Evolutionary conservation across 53 echinoderm and acorn worm genomes (phyloP), one percentile per base, ranked within the genome.

Genomic region (Hippasteria phrygiana): DNA sequence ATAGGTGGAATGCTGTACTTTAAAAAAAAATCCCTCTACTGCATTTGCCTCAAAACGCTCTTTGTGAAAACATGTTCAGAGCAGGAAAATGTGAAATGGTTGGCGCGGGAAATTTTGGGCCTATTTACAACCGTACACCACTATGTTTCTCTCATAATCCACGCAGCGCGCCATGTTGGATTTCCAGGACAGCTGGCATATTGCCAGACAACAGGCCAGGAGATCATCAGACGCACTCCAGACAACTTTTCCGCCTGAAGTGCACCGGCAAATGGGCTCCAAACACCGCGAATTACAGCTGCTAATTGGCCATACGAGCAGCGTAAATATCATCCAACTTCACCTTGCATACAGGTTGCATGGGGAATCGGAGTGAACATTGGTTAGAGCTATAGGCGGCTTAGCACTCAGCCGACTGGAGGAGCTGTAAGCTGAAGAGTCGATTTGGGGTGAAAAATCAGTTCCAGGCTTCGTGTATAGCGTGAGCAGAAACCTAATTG

Each of bases 261-360:
- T 79, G 63, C 83, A 22, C 71, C 43, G 69, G 85, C 71, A 85
- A 85, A 85, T 85, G 85, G 85, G 85, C 71, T 46, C 48, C 69
- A 50, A 50, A 85, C 48, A 85, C 71, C 50, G 46, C 71, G 85
- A 85, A 85, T 85, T 85, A 85, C 85, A 85, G 85, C 85, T 54
- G 71, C 51, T 85, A 85, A 85, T 85, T 85, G 65, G 85, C 71
- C 71, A 20, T n/a, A 14, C 48, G 5, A 85, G 26, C 85, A 70
- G 85, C 54, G 85, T 71, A 39, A 71, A 85, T 65, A 71, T 43
- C 16, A 20, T 16, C 8, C 65, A 22, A 43, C 24, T 45, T 31
- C 32, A 43, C 55, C 6, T 24, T 17, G 79, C 48, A 47, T 34
- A 26, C 40, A 40, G n/a, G n/a, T n/a, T 43, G 40, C 39, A 48